phyloP scores from a whole-genome alignment of 1,140 invertebrate species.

The Anagrus nilaparvatae region DNA sequence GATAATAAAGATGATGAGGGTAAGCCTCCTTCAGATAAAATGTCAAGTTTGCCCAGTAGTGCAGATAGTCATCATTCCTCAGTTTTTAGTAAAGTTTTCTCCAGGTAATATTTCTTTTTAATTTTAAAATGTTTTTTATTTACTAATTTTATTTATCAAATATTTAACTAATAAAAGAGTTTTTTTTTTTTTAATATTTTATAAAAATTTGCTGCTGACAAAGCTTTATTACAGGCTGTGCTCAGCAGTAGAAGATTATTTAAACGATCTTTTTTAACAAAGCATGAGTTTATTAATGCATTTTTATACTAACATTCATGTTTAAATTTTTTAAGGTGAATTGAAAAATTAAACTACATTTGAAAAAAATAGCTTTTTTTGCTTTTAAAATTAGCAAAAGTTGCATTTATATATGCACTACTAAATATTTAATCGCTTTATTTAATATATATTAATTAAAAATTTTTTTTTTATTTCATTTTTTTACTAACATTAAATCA shows the following conservation, averaged over 20 bases:
- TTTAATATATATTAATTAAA: neutral
- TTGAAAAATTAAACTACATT: neutral
- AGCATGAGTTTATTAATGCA: neutral
- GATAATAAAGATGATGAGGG: conserved; percentile 48
- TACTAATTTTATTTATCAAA: conserved; percentile 1
- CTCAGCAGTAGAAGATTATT: neutral
- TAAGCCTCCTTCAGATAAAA: conserved; percentile 34
- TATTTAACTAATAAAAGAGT: neutral
- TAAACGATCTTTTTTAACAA: neutral
- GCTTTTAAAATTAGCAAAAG: too few species aligned
- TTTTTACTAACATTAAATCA: too few species aligned
- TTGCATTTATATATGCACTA: too few species aligned
- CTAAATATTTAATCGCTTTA: too few species aligned
- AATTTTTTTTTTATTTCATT: neutral
- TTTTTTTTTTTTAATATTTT: conserved; percentile 1
- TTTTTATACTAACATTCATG: too few species aligned
- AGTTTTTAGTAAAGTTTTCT: conserved; percentile 82
- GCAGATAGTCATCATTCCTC: conserved; percentile 58
- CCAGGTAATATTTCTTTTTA: conserved; percentile 49
- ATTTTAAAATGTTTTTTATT: neutral
- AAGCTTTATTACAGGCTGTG: neutral
- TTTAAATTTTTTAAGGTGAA: neutral
- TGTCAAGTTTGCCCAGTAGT: conserved; percentile 49
- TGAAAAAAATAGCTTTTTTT: too few species aligned
- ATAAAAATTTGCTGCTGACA: conserved; percentile 1